Percentiles rank a stretch among this genome's conserved stretches.
Conservation (phyloP, 1,140 invertebrate genomes). For the Colletes latitarsis region DNA sequence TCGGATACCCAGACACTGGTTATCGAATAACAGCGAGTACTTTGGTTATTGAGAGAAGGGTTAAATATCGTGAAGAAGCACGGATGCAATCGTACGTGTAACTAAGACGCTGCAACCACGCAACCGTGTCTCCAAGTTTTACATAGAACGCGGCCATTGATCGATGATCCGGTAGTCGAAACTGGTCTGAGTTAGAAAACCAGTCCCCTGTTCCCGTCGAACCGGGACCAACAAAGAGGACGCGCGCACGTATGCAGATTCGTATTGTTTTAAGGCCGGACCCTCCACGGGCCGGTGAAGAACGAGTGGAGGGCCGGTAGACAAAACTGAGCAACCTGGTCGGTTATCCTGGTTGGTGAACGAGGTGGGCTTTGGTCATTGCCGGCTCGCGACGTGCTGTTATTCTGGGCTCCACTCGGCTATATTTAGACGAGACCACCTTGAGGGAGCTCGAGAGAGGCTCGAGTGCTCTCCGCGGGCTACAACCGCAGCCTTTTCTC, state of each 20-base stretch:
- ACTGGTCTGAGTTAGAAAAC: conserved; percentile 37
- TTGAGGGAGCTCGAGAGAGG: conserved; percentile 70
- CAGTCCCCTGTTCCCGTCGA: background rate
- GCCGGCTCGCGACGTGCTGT: conserved; percentile 69
- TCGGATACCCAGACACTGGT: too few relatives aligned
- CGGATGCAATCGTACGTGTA: conserved; percentile 1
- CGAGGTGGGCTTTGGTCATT: conserved; percentile 73
- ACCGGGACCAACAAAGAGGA: conserved; percentile 13
- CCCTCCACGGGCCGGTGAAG: background rate
- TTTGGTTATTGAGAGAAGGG: too few relatives aligned
- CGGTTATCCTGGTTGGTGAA: conserved; percentile 54
- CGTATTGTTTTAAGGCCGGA: conserved; percentile 30
- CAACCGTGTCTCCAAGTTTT: conserved; percentile 24
- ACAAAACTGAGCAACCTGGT: conserved; percentile 55
- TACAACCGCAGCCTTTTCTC: conserved; percentile 61
- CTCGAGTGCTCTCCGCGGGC: conserved; percentile 51
- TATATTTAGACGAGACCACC: conserved; percentile 77
- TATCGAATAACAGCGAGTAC: too few relatives aligned
- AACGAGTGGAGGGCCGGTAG: conserved; percentile 22
- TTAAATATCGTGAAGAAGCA: too few relatives aligned
- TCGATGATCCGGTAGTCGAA: conserved; percentile 37
- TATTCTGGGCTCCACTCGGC: conserved; percentile 74
- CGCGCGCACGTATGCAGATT: background rate
- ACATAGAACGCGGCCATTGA: conserved; percentile 29
- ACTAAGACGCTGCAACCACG: background rate